Percentiles rank a stretch among this genome's conserved stretches.
Conservation (phyloP, 2,113 vertebrate genomes). For the Nibea coibor region DNA sequence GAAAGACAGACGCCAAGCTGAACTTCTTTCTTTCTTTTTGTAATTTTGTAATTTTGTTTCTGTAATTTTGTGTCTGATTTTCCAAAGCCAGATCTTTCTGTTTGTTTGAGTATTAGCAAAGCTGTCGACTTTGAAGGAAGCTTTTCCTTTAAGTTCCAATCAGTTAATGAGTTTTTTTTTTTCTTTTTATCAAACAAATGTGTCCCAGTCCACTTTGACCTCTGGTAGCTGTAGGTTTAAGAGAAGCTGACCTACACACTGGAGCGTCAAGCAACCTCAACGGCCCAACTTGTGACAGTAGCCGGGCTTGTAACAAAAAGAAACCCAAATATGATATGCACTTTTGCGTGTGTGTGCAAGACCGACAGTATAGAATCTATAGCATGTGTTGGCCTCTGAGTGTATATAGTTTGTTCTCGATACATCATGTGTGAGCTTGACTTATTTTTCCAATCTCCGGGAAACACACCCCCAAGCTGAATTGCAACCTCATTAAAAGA, state of each 20-base stretch:
- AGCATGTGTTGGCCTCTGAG: not conserved
- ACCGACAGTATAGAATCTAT: not conserved
- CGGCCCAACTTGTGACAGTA: not conserved
- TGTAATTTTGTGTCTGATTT: too few species aligned
- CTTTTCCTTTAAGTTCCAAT: too few species aligned
- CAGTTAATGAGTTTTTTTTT: too few species aligned
- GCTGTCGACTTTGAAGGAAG: too few species aligned
- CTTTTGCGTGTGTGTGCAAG: not conserved
- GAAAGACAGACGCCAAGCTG: too few species aligned
- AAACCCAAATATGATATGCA: not conserved
- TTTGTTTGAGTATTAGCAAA: too few species aligned
- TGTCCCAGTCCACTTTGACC: too few species aligned
- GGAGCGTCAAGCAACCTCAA: not conserved
- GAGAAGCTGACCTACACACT: not conserved
- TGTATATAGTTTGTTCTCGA: not conserved
- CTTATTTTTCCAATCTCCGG: conserved; percentile 42
- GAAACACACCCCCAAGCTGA: conserved; percentile 45
- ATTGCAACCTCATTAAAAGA: conserved; percentile 76
- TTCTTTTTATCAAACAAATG: too few species aligned
- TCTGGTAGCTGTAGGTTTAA: not conserved
- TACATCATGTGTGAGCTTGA: conserved; percentile 17
- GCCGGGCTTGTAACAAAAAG: not conserved
- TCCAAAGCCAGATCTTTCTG: too few species aligned
- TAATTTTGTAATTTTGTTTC: too few species aligned
- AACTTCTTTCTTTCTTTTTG: too few species aligned